Conservation (phyloP, 2,888 invertebrate genomes). For the Eudasyphora cyanicolor region DNA sequence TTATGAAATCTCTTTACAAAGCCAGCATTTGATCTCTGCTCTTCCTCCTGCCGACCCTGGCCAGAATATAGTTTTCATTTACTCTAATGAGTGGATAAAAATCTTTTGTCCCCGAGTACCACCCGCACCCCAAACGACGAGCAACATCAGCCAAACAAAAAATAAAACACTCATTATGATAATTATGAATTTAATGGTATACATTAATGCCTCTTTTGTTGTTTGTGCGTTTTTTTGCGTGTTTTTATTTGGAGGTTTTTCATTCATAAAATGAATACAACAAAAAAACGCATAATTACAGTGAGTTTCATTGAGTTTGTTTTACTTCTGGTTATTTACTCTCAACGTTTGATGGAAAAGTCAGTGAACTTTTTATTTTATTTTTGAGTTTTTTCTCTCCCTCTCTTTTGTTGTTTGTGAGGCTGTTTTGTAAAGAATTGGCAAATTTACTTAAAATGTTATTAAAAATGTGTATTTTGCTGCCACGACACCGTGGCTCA, state of each 20-base stretch:
- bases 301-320: background rate
- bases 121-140: too few relatives aligned
- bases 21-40: background rate
- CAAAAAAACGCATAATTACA: background rate
- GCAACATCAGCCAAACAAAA: background rate
- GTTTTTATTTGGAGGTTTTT: constrained; percentile 11
- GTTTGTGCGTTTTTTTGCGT: too few relatives aligned
- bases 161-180: constrained; percentile 31
- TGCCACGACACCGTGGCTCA: background rate
- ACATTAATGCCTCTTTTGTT: background rate
- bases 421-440: background rate
- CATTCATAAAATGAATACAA: constrained; percentile 9
- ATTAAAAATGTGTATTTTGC: constrained; percentile 1
- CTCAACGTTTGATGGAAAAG: background rate
- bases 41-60: background rate
- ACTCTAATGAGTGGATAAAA: constrained; percentile 34
- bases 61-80: background rate
- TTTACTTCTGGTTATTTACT: background rate
- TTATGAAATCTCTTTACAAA: constrained; percentile 32
- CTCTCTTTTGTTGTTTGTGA: too few relatives aligned
- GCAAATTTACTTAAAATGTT: background rate
- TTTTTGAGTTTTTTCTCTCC: too few relatives aligned
- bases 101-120: background rate
- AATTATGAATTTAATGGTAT: constrained; percentile 47
- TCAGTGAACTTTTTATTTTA: constrained; percentile 12